These are phyloP conservation scores for Diabrotica balteata DNA, from an alignment of 2,888 invertebrate species.

Conservation along the genomic window DNA sequence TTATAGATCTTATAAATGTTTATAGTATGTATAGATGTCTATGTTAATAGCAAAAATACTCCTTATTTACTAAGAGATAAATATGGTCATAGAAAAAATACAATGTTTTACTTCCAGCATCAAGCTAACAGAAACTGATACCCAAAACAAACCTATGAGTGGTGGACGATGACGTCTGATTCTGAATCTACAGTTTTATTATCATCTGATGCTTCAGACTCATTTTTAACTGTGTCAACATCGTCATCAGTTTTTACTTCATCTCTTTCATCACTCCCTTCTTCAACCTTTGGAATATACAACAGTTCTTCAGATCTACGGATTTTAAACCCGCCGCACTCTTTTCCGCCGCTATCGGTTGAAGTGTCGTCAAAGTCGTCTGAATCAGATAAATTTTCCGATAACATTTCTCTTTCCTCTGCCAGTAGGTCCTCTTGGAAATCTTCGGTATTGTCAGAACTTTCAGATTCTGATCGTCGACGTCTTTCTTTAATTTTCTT, in stretches of 20 bases:
- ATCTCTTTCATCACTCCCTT: conserved; percentile 7
- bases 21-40: no score
- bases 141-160: no score
- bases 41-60: no score
- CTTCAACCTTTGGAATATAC: not conserved
- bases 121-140: no score
- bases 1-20: no score
- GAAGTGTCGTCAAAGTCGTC: conserved; percentile 12
- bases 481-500: conserved; percentile 42
- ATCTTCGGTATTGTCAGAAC: conserved; percentile 16
- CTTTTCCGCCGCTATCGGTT: conserved; percentile 13
- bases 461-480: conserved; percentile 7
- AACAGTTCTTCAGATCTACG: not conserved
- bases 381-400: conserved; percentile 30
- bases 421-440: not conserved
- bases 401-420: not conserved
- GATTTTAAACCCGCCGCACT: not conserved
- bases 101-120: no score
- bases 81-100: no score
- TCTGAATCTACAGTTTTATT: not conserved
- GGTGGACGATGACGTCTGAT: no score
- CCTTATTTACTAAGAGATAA: no score
- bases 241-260: conserved; percentile 13
- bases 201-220: conserved; percentile 17
- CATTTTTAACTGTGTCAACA: no score